These are phyloP conservation scores for Quadroppia sp. DNA, from an alignment of 2,888 invertebrate species.

Conservation along the genomic window DNA sequence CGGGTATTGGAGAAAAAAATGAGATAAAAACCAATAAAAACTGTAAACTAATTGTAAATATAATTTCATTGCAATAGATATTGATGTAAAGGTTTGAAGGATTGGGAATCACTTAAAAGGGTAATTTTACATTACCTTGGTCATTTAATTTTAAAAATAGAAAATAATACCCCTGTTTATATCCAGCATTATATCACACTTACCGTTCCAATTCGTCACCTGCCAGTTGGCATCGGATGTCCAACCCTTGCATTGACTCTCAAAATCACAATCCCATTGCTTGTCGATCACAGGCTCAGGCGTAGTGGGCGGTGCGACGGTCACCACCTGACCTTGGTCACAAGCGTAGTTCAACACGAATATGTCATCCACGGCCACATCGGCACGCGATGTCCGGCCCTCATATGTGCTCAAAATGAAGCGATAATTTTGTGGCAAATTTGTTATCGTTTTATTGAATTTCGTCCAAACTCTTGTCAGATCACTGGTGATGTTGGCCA, in stretches of 20 bases:
- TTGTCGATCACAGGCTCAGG: neutral
- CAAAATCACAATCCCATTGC: conserved; percentile 36
- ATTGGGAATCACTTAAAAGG: too few species aligned
- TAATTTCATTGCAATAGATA: too few species aligned
- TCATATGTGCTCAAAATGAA: neutral
- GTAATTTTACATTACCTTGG: neutral
- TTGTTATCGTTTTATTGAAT: neutral
- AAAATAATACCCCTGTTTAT: too few species aligned
- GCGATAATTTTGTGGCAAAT: neutral
- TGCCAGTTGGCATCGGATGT: neutral
- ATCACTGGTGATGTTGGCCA: neutral
- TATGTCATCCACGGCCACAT: conserved; percentile 47
- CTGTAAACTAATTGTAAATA: too few species aligned
- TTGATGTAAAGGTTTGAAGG: too few species aligned
- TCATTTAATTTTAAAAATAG: neutral
- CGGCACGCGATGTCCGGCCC: conserved; percentile 41
- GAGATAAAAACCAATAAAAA: too few species aligned
- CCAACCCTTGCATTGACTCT: conserved; percentile 28
- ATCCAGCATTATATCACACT: too few species aligned
- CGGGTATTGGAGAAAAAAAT: too few species aligned
- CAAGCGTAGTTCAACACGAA: conserved; percentile 38
- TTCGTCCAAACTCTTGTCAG: neutral
- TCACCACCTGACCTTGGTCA: neutral
- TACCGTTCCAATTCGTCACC: neutral
- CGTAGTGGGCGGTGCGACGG: conserved; percentile 14